Evolutionary conservation across 2,888 invertebrate species (phyloP), one percentile per base, ranked within the genome.

Genomic region (Buathra laborator): DNA sequence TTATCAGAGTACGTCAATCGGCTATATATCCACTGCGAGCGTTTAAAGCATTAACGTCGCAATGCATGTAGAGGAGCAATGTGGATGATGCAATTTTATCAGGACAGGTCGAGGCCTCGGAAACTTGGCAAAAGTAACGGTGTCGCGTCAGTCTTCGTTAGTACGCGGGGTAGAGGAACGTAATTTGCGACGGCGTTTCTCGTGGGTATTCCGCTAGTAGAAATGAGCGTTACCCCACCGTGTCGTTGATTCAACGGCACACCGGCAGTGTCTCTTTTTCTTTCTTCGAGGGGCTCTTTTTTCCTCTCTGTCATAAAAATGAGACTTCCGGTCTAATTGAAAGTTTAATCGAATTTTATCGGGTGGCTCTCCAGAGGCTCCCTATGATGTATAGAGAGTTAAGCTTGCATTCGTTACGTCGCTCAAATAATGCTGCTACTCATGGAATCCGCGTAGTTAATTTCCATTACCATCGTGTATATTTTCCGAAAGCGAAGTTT

Each of bases 321-420:
- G 48, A 32, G 48, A 75, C 48, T 75, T 64, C 48, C 64, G 56
- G 32, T 75, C 46, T 64, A 62, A 75, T 75, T 75, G 64, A 62
- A 75, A 75, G 48, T 75, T 75, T 64, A 75, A 75, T 75, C 62
- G 62, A 75, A 75, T 75, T 64, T 48, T 48, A 4, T 74, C 62
- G 9, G 29, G 56, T 1, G 12, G 24, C 9, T 4, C 6, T 10
- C 0, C 10, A 16, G 6, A 16, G 16, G 6, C 46, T 59, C 4
- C 14, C 16, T 64, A 19, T 51, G 59, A 37, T 19, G 16, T 32
- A 51, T 51, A 51, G 43, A 44, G 10, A 14, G 24, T 72, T 16
- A 46, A 43, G 59, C 44, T 24, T n/a, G 59, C 7, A 12, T 37
- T 5, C 1, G 53, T 19, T 71, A 24, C 6, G 24, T 37, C 19